Conservation (phyloP, 1,140 invertebrate genomes). For the Lasioglossum albipes region DNA sequence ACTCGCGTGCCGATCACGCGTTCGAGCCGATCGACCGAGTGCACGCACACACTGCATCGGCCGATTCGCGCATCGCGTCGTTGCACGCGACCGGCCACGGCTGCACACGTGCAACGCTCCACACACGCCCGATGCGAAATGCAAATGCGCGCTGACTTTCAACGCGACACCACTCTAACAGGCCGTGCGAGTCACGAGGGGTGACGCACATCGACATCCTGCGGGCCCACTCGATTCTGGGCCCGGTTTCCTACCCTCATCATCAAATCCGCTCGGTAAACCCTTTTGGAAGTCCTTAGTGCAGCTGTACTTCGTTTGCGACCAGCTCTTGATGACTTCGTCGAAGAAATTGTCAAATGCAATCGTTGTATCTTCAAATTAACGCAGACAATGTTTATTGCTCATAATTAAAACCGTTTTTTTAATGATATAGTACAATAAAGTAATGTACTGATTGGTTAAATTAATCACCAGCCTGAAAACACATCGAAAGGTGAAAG, state of each 20-base stretch:
- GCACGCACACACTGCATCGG: slow-evolving; percentile 45
- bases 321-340: too few relatives aligned
- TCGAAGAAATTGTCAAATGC: too few relatives aligned
- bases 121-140: slow-evolving; percentile 18
- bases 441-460: too few relatives aligned
- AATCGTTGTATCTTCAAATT: too few relatives aligned
- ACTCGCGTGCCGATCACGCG: slow-evolving; percentile 58
- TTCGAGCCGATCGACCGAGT: slow-evolving; percentile 48
- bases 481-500: too few relatives aligned
- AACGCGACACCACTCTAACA: slow-evolving; percentile 11
- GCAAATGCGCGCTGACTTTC: slow-evolving; percentile 26
- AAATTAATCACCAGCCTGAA: too few relatives aligned
- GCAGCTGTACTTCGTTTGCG: too few relatives aligned
- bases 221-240: background rate
- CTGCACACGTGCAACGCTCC: slow-evolving; percentile 32
- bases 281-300: too few relatives aligned
- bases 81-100: slow-evolving; percentile 51
- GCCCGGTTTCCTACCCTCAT: background rate
- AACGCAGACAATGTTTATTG: too few relatives aligned
- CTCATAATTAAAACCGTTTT: too few relatives aligned
- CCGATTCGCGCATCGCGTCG: slow-evolving; percentile 34
- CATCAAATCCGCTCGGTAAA: too few relatives aligned
- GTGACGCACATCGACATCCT: slow-evolving; percentile 33
- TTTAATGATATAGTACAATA: too few relatives aligned
- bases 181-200: background rate